Base-by-base conservation (phyloP, 2,888 invertebrate genomes). In the Geophilus truncorum region DNA sequence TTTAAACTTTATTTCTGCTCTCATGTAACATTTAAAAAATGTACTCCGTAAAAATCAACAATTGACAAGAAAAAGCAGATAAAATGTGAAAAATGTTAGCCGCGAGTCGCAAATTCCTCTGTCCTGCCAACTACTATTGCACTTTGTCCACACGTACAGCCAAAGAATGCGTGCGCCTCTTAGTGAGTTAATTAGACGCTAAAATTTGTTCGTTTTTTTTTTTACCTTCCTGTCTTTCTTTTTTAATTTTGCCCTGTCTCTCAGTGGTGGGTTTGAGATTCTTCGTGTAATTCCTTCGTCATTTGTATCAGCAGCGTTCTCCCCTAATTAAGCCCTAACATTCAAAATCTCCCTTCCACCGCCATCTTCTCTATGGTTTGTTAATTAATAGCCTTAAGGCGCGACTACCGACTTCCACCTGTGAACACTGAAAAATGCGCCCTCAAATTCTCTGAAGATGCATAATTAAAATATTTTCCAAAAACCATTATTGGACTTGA, bases 121-220 rank as follows among this genome's bases (percentile, higher is more conserved):
- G 62, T 62, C 28, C 62, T 62, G 28, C 62, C 23, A 62, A 62
- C 62, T 62, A 25, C 62, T 62, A 25, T 23, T 62, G 25, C 62
- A 62, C 62, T 62, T 28, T 62, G 62, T 62, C 62, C 62, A 62
- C 62, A 62, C 62, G 62, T 62, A 23, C 62, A 25, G 12, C 62
- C 15, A 62, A 62, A 62, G 62, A 62, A 62, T 62, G 62, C 25
- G 62, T 12, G 62, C 62, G 62, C 62, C 62, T 62, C 25, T 62
- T 62, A 62, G 62, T 62, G 62, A 62, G 62, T 62, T 62, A 62
- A 62, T 62, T 62, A 62, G 62, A 62, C 62, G 62, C 12, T 62
- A 62, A 62, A 62, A 62, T 62, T 62, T 62, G 62, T 62, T 62
- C 62, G 25, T 10, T 62, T 62, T 25, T 25, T 12, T 25, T 21